phyloP scores from a whole-genome alignment of 2,113 vertebrate species.

The Cyprinus carpio region DNA sequence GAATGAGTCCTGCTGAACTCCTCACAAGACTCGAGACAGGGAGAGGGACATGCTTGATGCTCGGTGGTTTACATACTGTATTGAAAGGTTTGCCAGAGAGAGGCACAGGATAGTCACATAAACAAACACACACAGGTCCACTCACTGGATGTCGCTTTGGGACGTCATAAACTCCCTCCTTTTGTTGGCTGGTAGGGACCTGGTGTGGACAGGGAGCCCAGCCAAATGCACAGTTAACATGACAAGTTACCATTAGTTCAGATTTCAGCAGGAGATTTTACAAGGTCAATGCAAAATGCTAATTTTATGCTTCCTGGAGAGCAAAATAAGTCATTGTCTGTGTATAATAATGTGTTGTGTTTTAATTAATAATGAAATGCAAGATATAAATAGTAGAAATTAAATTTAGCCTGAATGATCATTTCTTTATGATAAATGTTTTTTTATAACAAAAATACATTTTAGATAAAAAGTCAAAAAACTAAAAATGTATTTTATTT shows the following conservation, averaged over 20 bases:
- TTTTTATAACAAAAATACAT: neutral
- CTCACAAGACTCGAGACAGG: neutral
- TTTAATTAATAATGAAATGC: neutral
- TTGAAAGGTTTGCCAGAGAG: slow-evolving; percentile 69
- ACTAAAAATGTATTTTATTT: neutral
- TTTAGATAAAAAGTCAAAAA: too few species aligned
- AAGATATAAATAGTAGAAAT: neutral
- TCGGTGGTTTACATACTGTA: neutral
- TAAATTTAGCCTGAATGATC: too few species aligned
- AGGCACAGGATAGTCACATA: slow-evolving; percentile 44
- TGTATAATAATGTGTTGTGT: neutral
- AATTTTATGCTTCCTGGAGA: neutral
- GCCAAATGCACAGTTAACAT: slow-evolving; percentile 62
- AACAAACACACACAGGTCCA: slow-evolving; percentile 81
- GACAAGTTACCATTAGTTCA: slow-evolving; percentile 66
- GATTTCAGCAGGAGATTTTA: slow-evolving; percentile 40
- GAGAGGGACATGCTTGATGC: slow-evolving; percentile 22
- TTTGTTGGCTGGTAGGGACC: slow-evolving; percentile 99
- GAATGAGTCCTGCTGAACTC: slow-evolving; percentile 35
- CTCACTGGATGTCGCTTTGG: slow-evolving; percentile 99
- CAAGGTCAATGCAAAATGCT: neutral
- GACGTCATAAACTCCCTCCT: slow-evolving; percentile 99
- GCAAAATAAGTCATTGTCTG: slow-evolving; percentile 15
- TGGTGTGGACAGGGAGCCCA: slow-evolving; percentile 71
- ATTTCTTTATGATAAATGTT: neutral